phyloP scores from a whole-genome alignment of 2,888 invertebrate genomes.

The Xestia sexstrigata region DNA sequence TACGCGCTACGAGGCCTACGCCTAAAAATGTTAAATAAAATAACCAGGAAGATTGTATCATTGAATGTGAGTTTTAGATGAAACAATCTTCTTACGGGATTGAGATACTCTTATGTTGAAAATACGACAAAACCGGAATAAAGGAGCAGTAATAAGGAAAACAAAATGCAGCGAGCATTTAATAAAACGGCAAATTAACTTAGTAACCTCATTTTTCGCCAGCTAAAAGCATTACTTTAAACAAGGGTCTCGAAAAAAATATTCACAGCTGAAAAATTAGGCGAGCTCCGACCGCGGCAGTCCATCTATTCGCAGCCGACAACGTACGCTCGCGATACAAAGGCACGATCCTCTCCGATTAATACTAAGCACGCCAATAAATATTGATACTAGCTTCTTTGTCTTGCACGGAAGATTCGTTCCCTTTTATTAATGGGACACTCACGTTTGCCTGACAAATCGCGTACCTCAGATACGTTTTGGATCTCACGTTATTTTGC shows the following conservation, averaged over 20 bases:
- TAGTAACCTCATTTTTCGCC: slow-evolving; percentile 36
- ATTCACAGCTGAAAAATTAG: slow-evolving; percentile 85
- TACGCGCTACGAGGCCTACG: slow-evolving; percentile 77
- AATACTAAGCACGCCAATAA: slow-evolving; percentile 90
- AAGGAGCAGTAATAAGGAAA: slow-evolving; percentile 21
- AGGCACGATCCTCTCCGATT: slow-evolving; percentile 86
- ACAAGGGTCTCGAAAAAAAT: slow-evolving; percentile 75
- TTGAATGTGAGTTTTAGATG: slow-evolving; percentile 41
- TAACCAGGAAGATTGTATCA: slow-evolving; percentile 48
- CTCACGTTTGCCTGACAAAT: slow-evolving; percentile 87
- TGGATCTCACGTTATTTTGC: slow-evolving; percentile 65
- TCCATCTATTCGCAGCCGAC: slow-evolving; percentile 82
- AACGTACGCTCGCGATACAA: slow-evolving; percentile 78
- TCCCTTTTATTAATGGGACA: slow-evolving; percentile 87
- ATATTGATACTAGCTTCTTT: slow-evolving; percentile 89
- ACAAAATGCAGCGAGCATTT: slow-evolving; percentile 29
- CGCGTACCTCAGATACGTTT: slow-evolving; percentile 73
- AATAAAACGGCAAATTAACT: slow-evolving; percentile 43
- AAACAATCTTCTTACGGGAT: slow-evolving; percentile 46
- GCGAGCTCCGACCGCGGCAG: slow-evolving; percentile 84
- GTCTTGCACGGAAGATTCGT: slow-evolving; percentile 88
- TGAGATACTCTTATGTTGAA: slow-evolving; percentile 35
- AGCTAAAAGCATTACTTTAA: slow-evolving; percentile 34
- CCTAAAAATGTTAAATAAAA: slow-evolving; percentile 52
- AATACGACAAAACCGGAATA: slow-evolving; percentile 22